Conservation (phyloP, 2,797 vertebrate species). For the Oreochromis mossambicus region DNA sequence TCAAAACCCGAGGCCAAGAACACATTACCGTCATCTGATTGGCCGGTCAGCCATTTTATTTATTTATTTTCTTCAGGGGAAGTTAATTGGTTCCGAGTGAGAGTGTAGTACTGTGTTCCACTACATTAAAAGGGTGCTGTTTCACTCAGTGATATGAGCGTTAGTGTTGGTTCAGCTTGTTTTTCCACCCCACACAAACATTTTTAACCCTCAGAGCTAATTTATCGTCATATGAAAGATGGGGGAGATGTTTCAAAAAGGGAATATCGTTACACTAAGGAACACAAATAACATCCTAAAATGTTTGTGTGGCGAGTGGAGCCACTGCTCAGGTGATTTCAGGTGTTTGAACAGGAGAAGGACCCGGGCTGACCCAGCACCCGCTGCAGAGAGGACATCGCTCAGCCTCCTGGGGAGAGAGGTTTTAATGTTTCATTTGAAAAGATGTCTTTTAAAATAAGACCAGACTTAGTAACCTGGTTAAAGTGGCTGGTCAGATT, state of each 20-base stretch:
- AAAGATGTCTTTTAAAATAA: not conserved
- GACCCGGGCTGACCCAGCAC: not conserved
- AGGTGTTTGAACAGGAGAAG: not conserved
- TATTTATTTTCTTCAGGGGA: not conserved
- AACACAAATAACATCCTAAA: not conserved
- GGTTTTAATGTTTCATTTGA: not conserved
- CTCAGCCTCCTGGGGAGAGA: not conserved
- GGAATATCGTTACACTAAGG: not conserved
- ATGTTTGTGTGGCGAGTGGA: not conserved
- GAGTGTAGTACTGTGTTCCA: not conserved
- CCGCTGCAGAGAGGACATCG: rapidly evolving
- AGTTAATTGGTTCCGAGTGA: not conserved
- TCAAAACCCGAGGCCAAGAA: not conserved
- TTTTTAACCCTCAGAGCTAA: not conserved
- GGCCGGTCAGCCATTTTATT: not conserved
- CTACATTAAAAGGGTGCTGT: not conserved
- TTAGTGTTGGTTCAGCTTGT: not conserved
- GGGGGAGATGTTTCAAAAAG: not conserved
- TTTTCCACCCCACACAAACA: not conserved
- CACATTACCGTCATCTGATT: not conserved
- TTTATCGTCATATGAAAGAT: not conserved
- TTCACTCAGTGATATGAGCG: not conserved
- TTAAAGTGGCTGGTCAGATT: not conserved
- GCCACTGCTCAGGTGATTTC: not conserved
- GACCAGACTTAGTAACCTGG: not conserved